A percentile compares a stretch with the other conserved stretches of the same genome.
These are phyloP conservation scores for Cecropterus lyciades DNA, from an alignment of 1,140 invertebrate genomes.

Conservation along the genomic window DNA sequence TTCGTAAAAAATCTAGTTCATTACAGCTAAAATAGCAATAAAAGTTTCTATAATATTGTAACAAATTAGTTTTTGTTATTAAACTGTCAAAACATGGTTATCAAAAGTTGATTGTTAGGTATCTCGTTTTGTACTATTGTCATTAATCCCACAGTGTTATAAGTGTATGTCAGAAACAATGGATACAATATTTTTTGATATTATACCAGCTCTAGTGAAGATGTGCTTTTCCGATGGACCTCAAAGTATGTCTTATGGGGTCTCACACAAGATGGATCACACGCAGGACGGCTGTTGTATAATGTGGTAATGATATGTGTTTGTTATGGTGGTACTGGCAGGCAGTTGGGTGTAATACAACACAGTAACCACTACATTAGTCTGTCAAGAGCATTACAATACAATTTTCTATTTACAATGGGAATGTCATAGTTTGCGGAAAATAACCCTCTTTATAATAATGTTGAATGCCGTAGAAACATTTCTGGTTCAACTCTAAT, in stretches of 20 bases:
- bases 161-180: neutral
- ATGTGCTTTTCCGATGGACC: neutral
- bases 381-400: no score
- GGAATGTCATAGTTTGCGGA: no score
- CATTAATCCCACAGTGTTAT: neutral
- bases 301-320: constrained; percentile 11
- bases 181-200: constrained; percentile 6
- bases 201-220: neutral
- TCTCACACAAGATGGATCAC: neutral
- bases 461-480: no score
- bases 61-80: no score
- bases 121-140: neutral
- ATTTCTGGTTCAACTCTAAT: no score
- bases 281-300: constrained; percentile 2
- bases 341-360: no score
- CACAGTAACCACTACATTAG: no score
- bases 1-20: neutral
- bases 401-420: no score
- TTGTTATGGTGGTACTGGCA: no score
- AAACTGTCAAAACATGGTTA: no score
- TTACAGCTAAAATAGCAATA: neutral
- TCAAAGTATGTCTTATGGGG: neutral
- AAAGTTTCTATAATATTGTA: neutral
- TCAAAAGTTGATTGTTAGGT: no score
- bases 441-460: no score